Conservation (phyloP, 2,113 vertebrate species). For the Tor tambroides region DNA sequence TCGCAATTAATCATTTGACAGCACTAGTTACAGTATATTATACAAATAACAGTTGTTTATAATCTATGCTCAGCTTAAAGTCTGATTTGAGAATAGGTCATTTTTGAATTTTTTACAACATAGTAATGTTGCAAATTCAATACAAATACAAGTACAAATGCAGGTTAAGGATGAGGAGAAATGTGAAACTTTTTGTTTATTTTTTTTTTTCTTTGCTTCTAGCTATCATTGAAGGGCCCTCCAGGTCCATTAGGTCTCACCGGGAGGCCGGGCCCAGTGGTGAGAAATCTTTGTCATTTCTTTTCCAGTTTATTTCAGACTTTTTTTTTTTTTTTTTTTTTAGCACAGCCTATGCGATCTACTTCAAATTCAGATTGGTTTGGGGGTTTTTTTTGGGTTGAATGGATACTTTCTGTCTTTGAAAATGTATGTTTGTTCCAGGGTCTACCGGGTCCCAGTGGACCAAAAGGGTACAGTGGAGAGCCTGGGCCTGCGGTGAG, state of each 20-base stretch:
- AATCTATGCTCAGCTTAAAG: neutral
- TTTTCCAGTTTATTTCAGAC: constrained; percentile 17
- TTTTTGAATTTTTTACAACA: neutral
- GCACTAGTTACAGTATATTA: neutral
- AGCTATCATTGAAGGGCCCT: constrained; percentile 88
- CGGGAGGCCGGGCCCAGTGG: constrained; percentile 84
- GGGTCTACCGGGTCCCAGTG: constrained; percentile 70
- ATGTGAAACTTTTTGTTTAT: neutral
- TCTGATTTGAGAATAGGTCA: neutral
- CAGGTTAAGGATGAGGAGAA: neutral
- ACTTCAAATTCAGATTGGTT: neutral
- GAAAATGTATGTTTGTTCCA: constrained; percentile 57
- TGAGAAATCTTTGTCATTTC: constrained; percentile 67
- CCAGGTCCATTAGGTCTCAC: constrained; percentile 84
- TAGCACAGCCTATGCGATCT: neutral
- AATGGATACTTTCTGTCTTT: neutral
- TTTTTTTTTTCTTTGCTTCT: constrained; percentile 46
- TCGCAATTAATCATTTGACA: too few relatives aligned
- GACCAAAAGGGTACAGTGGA: constrained; percentile 74
- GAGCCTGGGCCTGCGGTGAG: constrained; percentile 53
- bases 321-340: neutral
- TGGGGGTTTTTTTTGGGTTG: neutral
- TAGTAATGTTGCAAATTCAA: neutral
- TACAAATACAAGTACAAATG: neutral
- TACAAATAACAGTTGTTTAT: neutral